Conservation (phyloP, 2,797 vertebrate genomes). For the Danio aesculapii region DNA sequence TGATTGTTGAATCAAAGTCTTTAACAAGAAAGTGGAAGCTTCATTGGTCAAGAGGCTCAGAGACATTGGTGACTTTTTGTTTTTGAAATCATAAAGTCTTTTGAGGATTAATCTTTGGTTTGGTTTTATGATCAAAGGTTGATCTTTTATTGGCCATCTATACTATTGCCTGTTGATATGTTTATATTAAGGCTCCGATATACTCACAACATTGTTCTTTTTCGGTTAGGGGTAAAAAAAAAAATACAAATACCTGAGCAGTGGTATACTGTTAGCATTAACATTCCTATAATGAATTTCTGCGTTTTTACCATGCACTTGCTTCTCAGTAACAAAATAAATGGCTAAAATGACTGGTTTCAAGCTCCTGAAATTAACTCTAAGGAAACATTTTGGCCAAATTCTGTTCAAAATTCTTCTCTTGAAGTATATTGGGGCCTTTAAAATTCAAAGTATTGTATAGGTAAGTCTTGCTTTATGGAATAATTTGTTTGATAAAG, state of each 20-base stretch:
- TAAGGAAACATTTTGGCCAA: too few relatives aligned
- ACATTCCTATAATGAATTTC: too few relatives aligned
- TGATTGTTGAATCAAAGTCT: not conserved
- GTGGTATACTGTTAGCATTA: too few relatives aligned
- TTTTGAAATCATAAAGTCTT: not conserved
- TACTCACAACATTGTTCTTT: too few relatives aligned
- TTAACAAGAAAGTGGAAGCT: slow-evolving; percentile 67
- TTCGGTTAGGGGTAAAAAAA: too few relatives aligned
- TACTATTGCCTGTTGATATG: not conserved
- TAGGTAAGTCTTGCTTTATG: not conserved
- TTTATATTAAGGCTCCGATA: not conserved
- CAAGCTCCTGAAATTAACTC: too few relatives aligned
- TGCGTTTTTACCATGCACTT: too few relatives aligned
- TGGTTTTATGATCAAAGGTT: not conserved
- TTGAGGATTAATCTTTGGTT: not conserved
- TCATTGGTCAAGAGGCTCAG: slow-evolving; percentile 56
- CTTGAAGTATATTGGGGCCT: too few relatives aligned
- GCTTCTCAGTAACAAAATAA: too few relatives aligned
- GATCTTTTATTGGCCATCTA: not conserved
- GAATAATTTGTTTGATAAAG: not conserved
- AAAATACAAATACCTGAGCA: too few relatives aligned
- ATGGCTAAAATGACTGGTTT: too few relatives aligned
- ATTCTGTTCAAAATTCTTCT: too few relatives aligned
- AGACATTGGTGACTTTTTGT: slow-evolving; percentile 46
- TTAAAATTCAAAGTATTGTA: not conserved